Conservation (phyloP, 23 tunicate species). For the Aplidium turbinatum region DNA sequence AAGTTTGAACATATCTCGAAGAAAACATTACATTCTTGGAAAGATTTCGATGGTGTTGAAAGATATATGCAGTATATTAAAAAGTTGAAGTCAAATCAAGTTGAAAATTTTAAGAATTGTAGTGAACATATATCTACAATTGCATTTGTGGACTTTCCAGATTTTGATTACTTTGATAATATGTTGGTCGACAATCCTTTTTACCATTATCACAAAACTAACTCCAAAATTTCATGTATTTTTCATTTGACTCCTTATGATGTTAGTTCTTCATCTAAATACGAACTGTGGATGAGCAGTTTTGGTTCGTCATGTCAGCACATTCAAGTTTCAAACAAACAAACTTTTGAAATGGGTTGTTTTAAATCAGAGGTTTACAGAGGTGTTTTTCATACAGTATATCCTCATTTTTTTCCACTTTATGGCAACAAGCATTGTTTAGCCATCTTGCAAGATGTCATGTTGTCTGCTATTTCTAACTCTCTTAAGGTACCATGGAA, state of each 20-base stretch:
- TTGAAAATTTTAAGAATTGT: background rate
- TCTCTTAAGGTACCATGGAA: no score
- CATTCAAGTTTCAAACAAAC: background rate
- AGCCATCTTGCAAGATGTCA: background rate
- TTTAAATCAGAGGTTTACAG: background rate
- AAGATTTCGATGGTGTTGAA: constrained; percentile 10
- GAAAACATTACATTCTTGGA: background rate
- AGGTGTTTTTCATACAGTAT: constrained; percentile 7
- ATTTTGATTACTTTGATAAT: background rate
- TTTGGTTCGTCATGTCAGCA: background rate
- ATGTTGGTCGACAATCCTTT: background rate
- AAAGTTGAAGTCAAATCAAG: background rate
- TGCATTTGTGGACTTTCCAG: constrained; percentile 11
- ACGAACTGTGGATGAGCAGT: background rate
- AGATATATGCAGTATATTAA: background rate
- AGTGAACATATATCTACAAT: background rate
- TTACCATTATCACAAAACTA: background rate
- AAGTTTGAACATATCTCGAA: background rate
- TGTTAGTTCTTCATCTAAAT: background rate
- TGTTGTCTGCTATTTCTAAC: background rate
- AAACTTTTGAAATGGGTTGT: background rate
- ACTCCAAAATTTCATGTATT: background rate
- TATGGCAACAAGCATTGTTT: background rate
- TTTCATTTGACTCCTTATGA: constrained; percentile 4
- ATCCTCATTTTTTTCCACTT: constrained; percentile 28